phyloP scores from a whole-genome alignment of 2,797 vertebrate genomes.

The Sardinella longiceps region DNA sequence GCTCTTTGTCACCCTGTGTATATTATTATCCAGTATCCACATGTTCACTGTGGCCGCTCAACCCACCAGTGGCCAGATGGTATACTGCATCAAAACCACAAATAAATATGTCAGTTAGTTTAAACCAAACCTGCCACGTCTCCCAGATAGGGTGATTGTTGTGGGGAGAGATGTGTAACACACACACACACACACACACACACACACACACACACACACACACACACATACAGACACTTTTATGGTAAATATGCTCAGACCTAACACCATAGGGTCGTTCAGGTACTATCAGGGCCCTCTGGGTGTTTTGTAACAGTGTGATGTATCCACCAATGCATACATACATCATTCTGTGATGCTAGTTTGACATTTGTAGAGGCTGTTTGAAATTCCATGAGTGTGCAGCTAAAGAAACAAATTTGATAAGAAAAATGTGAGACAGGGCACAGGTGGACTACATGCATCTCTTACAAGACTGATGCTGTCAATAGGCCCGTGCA shows the following conservation, averaged over 20 bases:
- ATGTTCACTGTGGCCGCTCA: background rate
- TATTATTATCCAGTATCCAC: background rate
- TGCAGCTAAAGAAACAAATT: background rate
- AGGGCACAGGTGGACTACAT: background rate
- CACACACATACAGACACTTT: background rate
- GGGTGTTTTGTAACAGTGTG: background rate
- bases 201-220: too few relatives aligned
- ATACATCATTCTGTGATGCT: background rate
- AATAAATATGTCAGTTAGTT: background rate
- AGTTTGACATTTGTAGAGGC: background rate
- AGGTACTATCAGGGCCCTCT: background rate
- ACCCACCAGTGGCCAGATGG: background rate
- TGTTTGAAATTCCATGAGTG: background rate
- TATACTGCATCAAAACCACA: background rate
- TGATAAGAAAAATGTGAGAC: background rate
- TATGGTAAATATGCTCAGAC: background rate
- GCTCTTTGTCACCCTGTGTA: background rate
- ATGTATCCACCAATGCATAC: background rate
- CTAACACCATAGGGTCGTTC: background rate
- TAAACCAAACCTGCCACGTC: background rate
- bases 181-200: too few relatives aligned
- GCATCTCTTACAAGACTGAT: background rate
- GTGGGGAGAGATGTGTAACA: background rate
- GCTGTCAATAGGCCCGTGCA: slow-evolving; percentile 1
- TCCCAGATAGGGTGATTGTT: background rate